A percentile compares a stretch with the other conserved stretches of the same genome.
Conservation (phyloP, 2,888 invertebrate genomes). For the Drosophila rellima region DNA sequence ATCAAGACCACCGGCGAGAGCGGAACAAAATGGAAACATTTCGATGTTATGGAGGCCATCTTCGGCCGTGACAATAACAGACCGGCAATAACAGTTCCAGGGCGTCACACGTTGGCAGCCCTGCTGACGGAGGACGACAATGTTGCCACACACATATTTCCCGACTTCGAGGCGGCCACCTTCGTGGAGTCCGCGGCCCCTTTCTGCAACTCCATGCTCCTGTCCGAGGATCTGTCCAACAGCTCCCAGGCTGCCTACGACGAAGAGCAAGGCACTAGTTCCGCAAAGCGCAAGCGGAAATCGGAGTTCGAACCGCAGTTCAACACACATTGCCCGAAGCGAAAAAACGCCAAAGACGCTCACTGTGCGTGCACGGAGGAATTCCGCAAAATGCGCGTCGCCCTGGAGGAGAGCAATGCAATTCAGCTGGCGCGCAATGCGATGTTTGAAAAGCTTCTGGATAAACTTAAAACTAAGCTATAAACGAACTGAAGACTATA, state of each 20-base stretch:
- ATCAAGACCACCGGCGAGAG: not conserved
- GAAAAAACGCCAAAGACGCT: not conserved
- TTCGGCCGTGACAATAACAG: not conserved
- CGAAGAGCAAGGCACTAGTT: not conserved
- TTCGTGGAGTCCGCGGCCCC: not conserved
- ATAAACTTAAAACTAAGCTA: not conserved
- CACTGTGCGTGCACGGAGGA: not conserved
- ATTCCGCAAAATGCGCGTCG: not conserved
- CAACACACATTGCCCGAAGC: not conserved
- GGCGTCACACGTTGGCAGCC: not conserved
- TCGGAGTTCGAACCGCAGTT: not conserved
- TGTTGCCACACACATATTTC: not conserved
- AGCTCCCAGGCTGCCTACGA: not conserved
- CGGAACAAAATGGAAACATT: conserved; percentile 1
- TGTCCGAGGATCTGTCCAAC: not conserved
- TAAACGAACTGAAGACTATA: not conserved
- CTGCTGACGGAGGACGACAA: not conserved
- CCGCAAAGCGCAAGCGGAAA: not conserved
- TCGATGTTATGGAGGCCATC: not conserved
- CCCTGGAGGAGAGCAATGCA: not conserved
- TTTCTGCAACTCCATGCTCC: not conserved
- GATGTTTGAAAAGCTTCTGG: not conserved
- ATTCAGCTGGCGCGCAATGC: not conserved
- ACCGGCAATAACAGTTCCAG: not conserved
- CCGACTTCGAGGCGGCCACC: not conserved